These are phyloP conservation scores for Andrena fulva DNA, from an alignment of 2,888 invertebrate genomes.

Conservation along the genomic window DNA sequence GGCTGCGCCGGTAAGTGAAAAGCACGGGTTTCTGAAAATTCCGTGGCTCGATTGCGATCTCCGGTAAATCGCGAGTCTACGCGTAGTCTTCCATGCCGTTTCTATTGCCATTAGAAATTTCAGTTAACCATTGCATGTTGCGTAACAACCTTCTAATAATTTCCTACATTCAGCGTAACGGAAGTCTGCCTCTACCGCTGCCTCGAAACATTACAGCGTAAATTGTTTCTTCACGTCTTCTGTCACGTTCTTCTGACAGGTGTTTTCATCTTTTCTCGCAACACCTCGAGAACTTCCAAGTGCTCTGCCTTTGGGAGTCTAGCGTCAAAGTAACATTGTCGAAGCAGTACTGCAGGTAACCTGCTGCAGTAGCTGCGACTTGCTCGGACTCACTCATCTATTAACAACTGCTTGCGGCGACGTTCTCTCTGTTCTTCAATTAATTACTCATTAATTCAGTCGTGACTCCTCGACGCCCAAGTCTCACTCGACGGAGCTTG, in stretches of 20 bases:
- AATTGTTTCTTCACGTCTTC: not conserved
- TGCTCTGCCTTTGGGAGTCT: not conserved
- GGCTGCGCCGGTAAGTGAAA: slow-evolving; percentile 64
- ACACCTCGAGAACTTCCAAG: slow-evolving; percentile 22
- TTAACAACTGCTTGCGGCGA: slow-evolving; percentile 1
- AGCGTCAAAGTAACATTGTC: not conserved
- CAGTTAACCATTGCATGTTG: slow-evolving; percentile 29
- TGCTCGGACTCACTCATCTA: not conserved
- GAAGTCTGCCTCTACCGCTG: not conserved
- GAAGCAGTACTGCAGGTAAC: not conserved
- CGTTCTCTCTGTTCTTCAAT: slow-evolving; percentile 2
- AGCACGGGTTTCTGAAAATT: not conserved
- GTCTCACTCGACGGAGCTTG: slow-evolving; percentile 36
- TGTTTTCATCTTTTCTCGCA: not conserved
- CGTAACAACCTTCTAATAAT: slow-evolving; percentile 24
- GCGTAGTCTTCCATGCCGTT: not conserved
- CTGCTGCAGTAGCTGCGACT: not conserved
- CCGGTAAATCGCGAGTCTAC: not conserved
- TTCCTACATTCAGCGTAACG: slow-evolving; percentile 1
- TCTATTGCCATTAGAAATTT: not conserved
- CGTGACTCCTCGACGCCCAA: slow-evolving; percentile 12
- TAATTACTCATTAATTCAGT: slow-evolving; percentile 12
- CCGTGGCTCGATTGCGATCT: not conserved
- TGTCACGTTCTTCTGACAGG: not conserved
- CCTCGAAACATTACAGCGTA: not conserved